phyloP scores from a whole-genome alignment of 2,113 vertebrate species.

The Turdus rufiventris region DNA sequence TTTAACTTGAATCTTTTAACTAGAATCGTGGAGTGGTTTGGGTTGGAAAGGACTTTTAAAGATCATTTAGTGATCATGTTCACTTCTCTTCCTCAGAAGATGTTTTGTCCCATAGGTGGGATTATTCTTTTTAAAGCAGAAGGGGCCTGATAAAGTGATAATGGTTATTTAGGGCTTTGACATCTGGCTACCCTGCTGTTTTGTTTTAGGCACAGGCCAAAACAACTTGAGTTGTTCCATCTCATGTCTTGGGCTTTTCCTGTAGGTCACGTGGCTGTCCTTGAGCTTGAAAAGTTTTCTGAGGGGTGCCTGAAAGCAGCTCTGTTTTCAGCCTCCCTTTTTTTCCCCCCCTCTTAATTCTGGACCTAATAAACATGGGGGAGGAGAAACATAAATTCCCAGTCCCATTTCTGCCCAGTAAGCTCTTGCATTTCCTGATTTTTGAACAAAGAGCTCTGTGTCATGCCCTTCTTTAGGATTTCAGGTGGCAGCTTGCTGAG shows the following conservation, averaged over 20 bases:
- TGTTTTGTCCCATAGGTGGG: background rate
- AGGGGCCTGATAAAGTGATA: background rate
- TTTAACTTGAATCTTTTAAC: background rate
- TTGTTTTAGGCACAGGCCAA: background rate
- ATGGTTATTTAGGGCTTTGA: background rate
- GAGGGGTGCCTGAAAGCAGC: background rate
- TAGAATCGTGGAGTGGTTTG: background rate
- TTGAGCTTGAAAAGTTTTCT: background rate
- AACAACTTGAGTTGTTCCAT: background rate
- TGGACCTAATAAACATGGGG: background rate
- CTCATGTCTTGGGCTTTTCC: background rate
- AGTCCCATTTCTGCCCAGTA: background rate
- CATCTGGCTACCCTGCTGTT: background rate
- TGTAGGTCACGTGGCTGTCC: background rate
- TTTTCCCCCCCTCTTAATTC: background rate
- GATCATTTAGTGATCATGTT: background rate
- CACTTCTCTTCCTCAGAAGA: background rate
- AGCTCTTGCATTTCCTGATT: constrained; percentile 11
- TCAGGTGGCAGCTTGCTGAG: constrained; percentile 46
- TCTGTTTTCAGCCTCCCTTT: background rate
- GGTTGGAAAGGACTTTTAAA: background rate
- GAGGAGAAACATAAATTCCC: background rate
- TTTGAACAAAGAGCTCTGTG: constrained; percentile 67
- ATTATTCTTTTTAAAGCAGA: background rate
- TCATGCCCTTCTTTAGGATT: constrained; percentile 18